phyloP scores from a whole-genome alignment of 2,888 invertebrate genomes.

The Ceramica pisi region DNA sequence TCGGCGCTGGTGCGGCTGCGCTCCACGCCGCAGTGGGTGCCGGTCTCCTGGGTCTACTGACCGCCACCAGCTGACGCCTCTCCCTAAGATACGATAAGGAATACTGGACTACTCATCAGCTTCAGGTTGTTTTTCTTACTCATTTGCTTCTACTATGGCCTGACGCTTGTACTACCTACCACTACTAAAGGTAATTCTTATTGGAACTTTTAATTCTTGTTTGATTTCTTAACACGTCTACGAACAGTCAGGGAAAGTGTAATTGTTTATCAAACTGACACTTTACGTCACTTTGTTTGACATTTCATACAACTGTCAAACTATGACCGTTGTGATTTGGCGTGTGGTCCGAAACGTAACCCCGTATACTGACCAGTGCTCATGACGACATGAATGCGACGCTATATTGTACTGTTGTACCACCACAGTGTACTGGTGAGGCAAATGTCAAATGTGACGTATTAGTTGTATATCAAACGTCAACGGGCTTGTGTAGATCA shows the following conservation, averaged over 20 bases:
- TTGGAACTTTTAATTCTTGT: neutral
- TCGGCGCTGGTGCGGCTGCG: constrained; percentile 97
- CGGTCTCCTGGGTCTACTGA: constrained; percentile 99
- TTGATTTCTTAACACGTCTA: constrained; percentile 2
- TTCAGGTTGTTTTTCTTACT: constrained; percentile 50
- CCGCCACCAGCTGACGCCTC: constrained; percentile 83
- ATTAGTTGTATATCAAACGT: no score
- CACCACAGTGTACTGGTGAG: no score
- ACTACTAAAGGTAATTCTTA: constrained; percentile 26
- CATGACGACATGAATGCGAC: no score
- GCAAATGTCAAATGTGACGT: no score
- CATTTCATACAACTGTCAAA: neutral
- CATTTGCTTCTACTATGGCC: constrained; percentile 55
- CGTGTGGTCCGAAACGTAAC: no score
- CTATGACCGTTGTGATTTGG: neutral
- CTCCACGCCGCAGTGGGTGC: constrained; percentile 98
- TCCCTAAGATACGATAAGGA: constrained; percentile 63
- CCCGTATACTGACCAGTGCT: no score
- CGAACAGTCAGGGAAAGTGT: neutral
- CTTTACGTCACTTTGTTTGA: neutral
- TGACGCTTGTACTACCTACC: constrained; percentile 46
- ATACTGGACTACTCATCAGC: constrained; percentile 61
- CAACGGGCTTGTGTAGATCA: no score
- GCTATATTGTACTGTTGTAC: no score
- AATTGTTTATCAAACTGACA: neutral